Evolutionary conservation across 1,140 invertebrate species (phyloP).

Genomic region (Onthophagus taurus): DNA sequence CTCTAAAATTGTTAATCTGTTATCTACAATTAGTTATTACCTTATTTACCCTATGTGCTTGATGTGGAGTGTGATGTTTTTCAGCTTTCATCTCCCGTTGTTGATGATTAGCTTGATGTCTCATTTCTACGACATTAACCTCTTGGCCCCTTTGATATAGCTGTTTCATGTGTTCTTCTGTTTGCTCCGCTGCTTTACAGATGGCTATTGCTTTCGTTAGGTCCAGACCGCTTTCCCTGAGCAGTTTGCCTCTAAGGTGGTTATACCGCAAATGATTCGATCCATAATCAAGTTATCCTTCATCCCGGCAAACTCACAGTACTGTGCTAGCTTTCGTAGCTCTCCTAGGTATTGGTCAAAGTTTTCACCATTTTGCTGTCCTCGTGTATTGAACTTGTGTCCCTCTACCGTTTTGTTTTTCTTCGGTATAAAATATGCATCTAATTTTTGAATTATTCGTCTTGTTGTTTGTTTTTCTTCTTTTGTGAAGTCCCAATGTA

Average conservation of each 20-base stretch:
- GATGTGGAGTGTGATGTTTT: neutral
- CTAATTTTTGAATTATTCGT: neutral
- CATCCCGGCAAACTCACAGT: conserved; percentile 1
- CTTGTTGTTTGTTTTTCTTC: neutral
- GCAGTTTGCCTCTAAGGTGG: neutral
- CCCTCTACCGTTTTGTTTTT: conserved; percentile 1
- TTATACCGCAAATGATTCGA: neutral
- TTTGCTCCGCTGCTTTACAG: neutral
- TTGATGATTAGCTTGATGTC: neutral
- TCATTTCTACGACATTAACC: neutral
- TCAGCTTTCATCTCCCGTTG: neutral
- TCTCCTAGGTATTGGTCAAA: conserved; percentile 3
- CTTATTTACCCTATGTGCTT: neutral
- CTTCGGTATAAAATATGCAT: conserved; percentile 4
- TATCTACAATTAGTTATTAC: neutral
- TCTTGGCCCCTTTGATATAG: neutral
- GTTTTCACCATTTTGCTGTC: neutral
- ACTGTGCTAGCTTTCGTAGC: neutral
- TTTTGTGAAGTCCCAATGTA: neutral
- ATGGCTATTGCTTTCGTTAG: conserved; percentile 1
- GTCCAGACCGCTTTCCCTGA: neutral
- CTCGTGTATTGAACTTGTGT: conserved; percentile 5
- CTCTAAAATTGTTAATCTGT: neutral
- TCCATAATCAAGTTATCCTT: conserved; percentile 2
- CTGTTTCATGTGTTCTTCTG: neutral